Conservation (phyloP, 2,888 invertebrate species). For the Syritta pipiens region DNA sequence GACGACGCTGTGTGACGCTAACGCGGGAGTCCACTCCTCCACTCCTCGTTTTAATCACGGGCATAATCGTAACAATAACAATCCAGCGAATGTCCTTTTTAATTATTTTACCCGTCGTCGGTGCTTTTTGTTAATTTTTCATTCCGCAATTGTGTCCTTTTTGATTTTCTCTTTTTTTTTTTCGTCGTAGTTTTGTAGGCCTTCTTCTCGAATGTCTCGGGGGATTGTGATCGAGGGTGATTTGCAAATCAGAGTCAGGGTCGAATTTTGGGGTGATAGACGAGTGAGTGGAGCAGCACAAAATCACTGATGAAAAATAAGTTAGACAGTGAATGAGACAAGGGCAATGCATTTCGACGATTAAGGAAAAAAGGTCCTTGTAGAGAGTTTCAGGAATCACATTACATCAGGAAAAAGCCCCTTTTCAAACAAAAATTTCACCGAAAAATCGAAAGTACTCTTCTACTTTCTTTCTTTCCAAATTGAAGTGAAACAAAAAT, state of each 20-base stretch:
- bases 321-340: no score
- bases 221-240: neutral
- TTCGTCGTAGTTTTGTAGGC: neutral
- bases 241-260: neutral
- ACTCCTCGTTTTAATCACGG: constrained; percentile 30
- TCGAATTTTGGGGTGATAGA: neutral
- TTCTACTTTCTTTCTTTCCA: no score
- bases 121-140: neutral
- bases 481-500: no score
- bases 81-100: constrained; percentile 31
- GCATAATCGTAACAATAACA: constrained; percentile 35
- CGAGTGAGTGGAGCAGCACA: no score
- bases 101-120: constrained; percentile 29
- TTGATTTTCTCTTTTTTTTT: neutral
- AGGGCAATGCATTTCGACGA: no score
- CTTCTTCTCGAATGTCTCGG: neutral
- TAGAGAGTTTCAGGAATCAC: no score
- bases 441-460: no score
- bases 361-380: no score
- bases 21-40: neutral
- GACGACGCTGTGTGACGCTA: neutral
- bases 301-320: no score
- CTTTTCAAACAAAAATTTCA: no score
- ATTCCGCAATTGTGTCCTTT: no score
- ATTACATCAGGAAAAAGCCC: no score